Evolutionary conservation across 1,140 invertebrate genomes (phyloP), one percentile per base, ranked within the genome.

Genomic region (Caenorhabditis remanei): DNA sequence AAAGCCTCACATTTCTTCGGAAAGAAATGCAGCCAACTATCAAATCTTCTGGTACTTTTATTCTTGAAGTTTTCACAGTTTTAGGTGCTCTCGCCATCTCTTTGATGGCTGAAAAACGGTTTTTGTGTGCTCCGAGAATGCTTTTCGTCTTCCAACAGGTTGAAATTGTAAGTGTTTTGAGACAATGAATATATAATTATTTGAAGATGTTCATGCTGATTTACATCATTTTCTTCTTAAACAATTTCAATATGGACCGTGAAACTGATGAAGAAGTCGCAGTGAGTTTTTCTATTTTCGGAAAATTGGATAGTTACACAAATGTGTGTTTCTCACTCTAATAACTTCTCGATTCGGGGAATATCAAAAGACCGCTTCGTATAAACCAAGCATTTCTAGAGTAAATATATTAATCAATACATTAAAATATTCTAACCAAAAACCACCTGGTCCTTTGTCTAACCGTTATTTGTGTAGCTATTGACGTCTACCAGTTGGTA

Each of bases 171-270:
- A 14, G 24, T 63, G 24, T 71, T 40, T 65, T 9, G 24, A 40
- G 21, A 11, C 24, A 40, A 65, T 32, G 9, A 24, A 14, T 40
- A 9, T 40, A 9, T 9, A 11, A 40, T 19, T 46, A 14, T 19
- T 71, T 71, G 11, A 9, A 71, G 65, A 71, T 46, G 65, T 71
- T 71, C 19, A 71, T 71, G 65, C n/a, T 71, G 41, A 71, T 71
- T 46, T 71, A 71, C 41, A 43, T 71, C 2, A 71, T 71, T n/a
- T 71, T 71, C 40, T 71, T 71, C 41, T 41, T 71, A 14, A 71
- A 71, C 19, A 43, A 43, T 8, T 71, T 71, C 8, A 71, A 24
- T 46, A 71, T 71, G 14, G 65, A 71, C n/a, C 40, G 41, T 6
- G 13, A 71, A 71, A 71, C 11, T 46, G 65, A 71, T n/a, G 65